Evolutionary conservation across 2,797 vertebrate genomes (phyloP).

Genomic region (Linurgus olivaceus): DNA sequence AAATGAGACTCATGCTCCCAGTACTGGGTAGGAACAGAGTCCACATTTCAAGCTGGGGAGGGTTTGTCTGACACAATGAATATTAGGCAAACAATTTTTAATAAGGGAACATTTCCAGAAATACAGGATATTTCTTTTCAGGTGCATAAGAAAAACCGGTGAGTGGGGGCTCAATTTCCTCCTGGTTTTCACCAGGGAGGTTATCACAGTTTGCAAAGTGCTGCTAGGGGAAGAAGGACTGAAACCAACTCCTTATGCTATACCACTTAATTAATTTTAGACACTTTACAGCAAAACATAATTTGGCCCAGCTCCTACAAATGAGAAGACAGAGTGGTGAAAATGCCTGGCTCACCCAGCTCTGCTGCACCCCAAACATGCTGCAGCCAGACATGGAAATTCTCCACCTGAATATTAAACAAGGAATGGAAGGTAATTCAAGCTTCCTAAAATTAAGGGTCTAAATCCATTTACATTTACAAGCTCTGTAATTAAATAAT

Average conservation of each 20-base stretch:
- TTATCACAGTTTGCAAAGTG: neutral
- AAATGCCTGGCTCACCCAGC: neutral
- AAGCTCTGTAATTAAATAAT: conserved; percentile 61
- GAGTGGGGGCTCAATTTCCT: neutral
- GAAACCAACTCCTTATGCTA: neutral
- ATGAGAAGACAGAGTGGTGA: neutral
- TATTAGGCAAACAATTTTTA: neutral
- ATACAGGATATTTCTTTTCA: neutral
- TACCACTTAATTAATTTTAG: conserved; percentile 12
- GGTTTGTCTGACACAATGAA: neutral
- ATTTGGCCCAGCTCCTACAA: neutral
- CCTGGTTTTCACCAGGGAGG: neutral
- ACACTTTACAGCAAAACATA: neutral
- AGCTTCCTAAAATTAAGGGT: conserved; percentile 38
- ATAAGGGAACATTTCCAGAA: neutral
- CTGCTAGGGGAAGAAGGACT: neutral
- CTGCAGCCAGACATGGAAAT: neutral
- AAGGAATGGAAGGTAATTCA: conserved; percentile 15
- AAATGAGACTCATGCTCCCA: neutral
- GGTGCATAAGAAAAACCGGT: neutral
- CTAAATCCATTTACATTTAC: conserved; percentile 45
- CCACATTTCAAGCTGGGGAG: neutral
- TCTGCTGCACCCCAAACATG: neutral
- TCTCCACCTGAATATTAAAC: conserved; percentile 37
- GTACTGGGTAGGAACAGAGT: neutral